phyloP scores from a whole-genome alignment of 2,888 invertebrate species.

The Agrotis clavis region DNA sequence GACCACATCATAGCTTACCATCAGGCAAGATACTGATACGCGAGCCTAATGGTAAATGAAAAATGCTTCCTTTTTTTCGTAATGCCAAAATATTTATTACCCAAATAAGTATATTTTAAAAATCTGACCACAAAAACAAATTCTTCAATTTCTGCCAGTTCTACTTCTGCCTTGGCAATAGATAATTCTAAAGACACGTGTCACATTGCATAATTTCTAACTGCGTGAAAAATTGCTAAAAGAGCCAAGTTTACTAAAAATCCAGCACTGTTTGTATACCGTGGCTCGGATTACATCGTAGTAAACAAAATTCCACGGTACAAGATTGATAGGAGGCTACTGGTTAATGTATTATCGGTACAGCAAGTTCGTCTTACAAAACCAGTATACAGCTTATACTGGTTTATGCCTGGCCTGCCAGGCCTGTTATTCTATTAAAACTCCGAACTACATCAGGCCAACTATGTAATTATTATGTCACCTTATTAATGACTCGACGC shows the following conservation, averaged over 20 bases:
- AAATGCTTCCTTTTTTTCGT: no score
- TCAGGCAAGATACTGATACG: no score
- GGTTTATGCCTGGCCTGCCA: no score
- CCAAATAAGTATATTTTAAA: no score
- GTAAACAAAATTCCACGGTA: conserved; percentile 51
- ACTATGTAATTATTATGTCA: no score
- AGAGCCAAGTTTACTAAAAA: conserved; percentile 42
- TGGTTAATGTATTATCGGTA: background rate
- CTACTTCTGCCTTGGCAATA: background rate
- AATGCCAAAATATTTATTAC: no score
- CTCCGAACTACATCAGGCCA: background rate
- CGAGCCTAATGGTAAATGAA: no score
- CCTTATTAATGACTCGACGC: no score
- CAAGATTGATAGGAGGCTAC: conserved; percentile 34
- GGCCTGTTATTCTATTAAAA: background rate
- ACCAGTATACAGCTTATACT: no score
- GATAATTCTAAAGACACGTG: background rate
- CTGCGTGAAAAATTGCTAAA: conserved; percentile 16
- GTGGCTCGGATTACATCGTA: conserved; percentile 25
- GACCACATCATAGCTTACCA: no score
- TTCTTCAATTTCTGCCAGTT: background rate
- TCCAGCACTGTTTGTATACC: conserved; percentile 41
- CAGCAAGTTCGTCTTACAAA: background rate
- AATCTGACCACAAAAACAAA: no score
- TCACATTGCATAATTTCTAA: conserved; percentile 5